These are phyloP conservation scores for Drosophila nr. perissopoda DNA, from an alignment of 2,888 invertebrate genomes.

Conservation along the genomic window DNA sequence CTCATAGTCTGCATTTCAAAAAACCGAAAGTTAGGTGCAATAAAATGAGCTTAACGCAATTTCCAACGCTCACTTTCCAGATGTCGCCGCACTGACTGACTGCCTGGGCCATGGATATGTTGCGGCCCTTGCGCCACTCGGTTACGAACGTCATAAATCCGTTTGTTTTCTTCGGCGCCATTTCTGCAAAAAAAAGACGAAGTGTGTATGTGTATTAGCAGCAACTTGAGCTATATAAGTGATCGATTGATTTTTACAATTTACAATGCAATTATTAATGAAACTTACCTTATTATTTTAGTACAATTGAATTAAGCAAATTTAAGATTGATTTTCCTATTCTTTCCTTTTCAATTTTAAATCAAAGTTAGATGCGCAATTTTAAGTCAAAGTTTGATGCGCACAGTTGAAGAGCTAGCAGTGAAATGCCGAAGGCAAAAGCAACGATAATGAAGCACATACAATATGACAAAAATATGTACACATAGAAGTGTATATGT, in stretches of 20 bases:
- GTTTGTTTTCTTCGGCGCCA: conserved; percentile 76
- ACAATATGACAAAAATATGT: background rate
- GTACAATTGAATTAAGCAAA: background rate
- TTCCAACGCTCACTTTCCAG: conserved; percentile 72
- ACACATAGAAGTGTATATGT: background rate
- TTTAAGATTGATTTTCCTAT: background rate
- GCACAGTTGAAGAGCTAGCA: background rate
- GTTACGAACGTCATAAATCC: conserved; percentile 78
- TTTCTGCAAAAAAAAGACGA: conserved; percentile 24
- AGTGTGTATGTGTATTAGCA: background rate
- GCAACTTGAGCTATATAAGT: background rate
- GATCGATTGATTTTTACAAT: background rate
- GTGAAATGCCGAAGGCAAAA: background rate
- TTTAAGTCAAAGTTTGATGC: background rate
- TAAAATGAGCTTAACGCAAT: background rate
- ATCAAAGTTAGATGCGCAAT: background rate
- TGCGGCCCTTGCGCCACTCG: conserved; percentile 73
- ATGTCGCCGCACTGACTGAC: conserved; percentile 66
- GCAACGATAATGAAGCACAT: background rate
- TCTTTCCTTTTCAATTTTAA: background rate
- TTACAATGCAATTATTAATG: background rate
- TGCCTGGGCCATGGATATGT: conserved; percentile 55
- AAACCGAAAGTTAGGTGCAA: background rate
- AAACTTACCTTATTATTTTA: background rate
- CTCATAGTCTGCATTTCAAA: conserved; percentile 68